Base-by-base conservation (phyloP, 2,797 vertebrate genomes). In the Tiaroga cobitis region DNA sequence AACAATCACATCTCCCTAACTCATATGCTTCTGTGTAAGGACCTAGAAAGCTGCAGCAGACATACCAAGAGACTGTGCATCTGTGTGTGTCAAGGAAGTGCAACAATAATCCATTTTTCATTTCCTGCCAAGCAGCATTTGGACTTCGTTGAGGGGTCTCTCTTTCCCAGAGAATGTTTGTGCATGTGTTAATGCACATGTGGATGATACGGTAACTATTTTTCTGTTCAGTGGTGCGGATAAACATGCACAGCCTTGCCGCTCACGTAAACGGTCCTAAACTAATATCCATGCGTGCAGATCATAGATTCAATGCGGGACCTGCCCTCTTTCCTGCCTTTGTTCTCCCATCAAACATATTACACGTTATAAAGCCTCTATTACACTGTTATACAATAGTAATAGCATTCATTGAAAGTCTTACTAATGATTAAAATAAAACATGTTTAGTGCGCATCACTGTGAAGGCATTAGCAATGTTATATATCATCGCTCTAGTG, bases 211-310 rank as follows among this genome's bases (percentile, higher is more conserved):
- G n/a, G 79, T 81, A 83, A 79, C 61, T 75, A 85, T 90, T 87
- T 89, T 89, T 82, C 82, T 83, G 85, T 84, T 85, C 87, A 84
- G 75, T 86, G 81, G 80, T 85, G 81, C 76, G 46, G 72, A 80
- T 85, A 88, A 83, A 87, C 69, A 82, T 77, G 67, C 80, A 82
- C 26, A 18, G 56, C 41, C 21, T 37, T 80, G 39, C 29, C 51
- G 39, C 81, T 80, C 49, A 63, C 61, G 29, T 56, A 39, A 80
- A 74, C 9, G 32, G 63, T 32, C 39, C 39, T 39, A 68, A 68
- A 84, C 49, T 51, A 74, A 84, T 56, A 76, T 63, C 61, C n/a
- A 67, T 73, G 78, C 46, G 21, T 68, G 39, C 63, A 70, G 65
- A 81, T 68, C 65, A 24, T 41, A 81, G 59, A 67, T 59, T 70